phyloP scores from a whole-genome alignment of 2,797 vertebrate genomes.

The Arnoldichthys spilopterus region DNA sequence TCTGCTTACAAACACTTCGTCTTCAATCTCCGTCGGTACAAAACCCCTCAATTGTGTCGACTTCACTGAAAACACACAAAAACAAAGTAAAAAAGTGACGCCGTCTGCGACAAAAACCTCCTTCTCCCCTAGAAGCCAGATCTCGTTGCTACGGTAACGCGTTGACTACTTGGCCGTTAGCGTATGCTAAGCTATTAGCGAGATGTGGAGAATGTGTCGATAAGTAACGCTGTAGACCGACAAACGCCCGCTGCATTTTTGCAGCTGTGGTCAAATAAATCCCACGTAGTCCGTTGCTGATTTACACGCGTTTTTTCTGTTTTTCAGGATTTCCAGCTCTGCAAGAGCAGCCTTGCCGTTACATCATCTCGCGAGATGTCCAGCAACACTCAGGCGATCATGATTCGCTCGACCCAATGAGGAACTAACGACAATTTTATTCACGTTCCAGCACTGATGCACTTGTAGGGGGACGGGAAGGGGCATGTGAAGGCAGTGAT shows the following conservation, averaged over 20 bases:
- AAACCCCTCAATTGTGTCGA: background rate
- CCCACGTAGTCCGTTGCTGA: no score
- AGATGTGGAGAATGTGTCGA: no score
- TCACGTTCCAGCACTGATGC: background rate
- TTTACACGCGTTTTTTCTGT: background rate
- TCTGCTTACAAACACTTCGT: background rate
- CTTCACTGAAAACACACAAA: background rate
- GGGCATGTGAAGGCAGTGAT: no score
- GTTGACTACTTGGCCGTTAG: slow-evolving; percentile 4
- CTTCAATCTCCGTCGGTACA: background rate
- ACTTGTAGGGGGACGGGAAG: no score
- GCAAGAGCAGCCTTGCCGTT: background rate
- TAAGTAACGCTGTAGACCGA: background rate
- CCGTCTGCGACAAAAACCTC: background rate
- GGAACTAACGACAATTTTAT: background rate
- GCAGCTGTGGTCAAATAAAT: background rate
- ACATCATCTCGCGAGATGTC: slow-evolving; percentile 30
- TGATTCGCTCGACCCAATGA: slow-evolving; percentile 35
- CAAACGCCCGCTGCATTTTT: background rate
- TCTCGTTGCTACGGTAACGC: slow-evolving; percentile 54
- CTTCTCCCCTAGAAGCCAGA: background rate
- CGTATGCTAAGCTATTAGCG: no score
- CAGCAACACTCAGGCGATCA: slow-evolving; percentile 22
- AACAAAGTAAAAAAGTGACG: background rate
- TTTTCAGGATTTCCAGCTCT: background rate